Conservation (phyloP, 2,888 invertebrate genomes). For the Bursaphelenchus okinawaensis region DNA sequence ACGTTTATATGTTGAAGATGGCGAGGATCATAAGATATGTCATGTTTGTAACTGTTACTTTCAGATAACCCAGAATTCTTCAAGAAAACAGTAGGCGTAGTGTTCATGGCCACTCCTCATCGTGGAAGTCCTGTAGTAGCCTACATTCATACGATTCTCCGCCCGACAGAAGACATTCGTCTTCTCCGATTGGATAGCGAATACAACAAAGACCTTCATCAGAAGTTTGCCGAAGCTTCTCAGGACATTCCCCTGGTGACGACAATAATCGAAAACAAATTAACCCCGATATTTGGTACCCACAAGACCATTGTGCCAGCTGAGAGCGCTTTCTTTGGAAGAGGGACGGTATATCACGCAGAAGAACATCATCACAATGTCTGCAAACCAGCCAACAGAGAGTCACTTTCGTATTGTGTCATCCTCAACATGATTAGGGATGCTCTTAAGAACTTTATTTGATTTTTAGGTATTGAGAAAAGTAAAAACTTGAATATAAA, state of each 20-base stretch:
- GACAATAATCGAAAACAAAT: conserved; percentile 43
- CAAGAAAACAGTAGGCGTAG: conserved; percentile 39
- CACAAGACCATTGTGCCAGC: conserved; percentile 41
- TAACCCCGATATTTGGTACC: conserved; percentile 39
- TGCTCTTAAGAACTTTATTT: not conserved
- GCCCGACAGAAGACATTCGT: conserved; percentile 44
- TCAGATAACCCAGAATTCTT: conserved; percentile 34
- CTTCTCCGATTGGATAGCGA: conserved; percentile 38
- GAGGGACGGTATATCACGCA: conserved; percentile 34
- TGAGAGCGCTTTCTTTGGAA: conserved; percentile 45
- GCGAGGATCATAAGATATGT: not conserved
- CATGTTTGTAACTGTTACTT: not conserved
- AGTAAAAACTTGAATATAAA: too few relatives aligned
- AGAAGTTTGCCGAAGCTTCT: conserved; percentile 35
- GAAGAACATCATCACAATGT: conserved; percentile 41
- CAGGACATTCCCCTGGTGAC: conserved; percentile 41
- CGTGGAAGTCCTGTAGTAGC: conserved; percentile 44
- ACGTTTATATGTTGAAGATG: not conserved
- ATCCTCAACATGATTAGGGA: conserved; percentile 45
- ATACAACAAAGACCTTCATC: conserved; percentile 43
- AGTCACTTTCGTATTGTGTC: conserved; percentile 42
- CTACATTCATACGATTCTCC: conserved; percentile 37
- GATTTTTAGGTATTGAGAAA: too few relatives aligned
- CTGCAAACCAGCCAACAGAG: conserved; percentile 43
- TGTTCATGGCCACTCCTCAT: conserved; percentile 54